Conservation (phyloP, 1,140 invertebrate species). For the Caenorhabditis brenneri region DNA sequence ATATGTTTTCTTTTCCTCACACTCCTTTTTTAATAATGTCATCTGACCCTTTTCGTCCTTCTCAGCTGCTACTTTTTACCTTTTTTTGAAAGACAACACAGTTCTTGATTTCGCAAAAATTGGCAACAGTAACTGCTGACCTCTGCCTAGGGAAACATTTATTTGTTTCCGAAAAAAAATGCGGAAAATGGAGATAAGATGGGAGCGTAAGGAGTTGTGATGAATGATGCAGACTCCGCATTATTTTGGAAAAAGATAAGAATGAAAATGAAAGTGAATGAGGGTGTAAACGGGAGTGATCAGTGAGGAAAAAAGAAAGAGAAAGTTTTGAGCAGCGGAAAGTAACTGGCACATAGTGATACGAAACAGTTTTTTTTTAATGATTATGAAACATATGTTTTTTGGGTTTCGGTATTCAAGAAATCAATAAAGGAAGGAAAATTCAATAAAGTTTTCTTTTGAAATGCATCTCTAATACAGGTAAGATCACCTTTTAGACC, state of each 20-base stretch:
- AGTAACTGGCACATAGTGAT: neutral
- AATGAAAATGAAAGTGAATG: neutral
- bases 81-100: neutral
- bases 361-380: neutral
- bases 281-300: neutral
- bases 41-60: slow-evolving; percentile 18
- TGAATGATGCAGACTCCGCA: slow-evolving; percentile 29
- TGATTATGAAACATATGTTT: too few relatives aligned
- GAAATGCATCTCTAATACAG: too few relatives aligned
- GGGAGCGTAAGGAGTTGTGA: neutral
- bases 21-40: neutral
- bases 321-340: too few relatives aligned
- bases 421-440: too few relatives aligned
- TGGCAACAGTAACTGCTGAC: slow-evolving; percentile 29
- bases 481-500: too few relatives aligned
- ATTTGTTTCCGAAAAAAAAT: neutral
- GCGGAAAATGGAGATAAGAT: neutral
- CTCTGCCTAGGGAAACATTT: neutral
- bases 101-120: slow-evolving; percentile 18
- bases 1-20: neutral
- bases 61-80: slow-evolving; percentile 8
- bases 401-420: too few relatives aligned
- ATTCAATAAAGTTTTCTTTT: too few relatives aligned
- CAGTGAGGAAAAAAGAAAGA: neutral
- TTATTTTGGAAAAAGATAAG: neutral